These are phyloP conservation scores for Perdita meconis DNA, from an alignment of 2,888 invertebrate species.

Conservation along the genomic window DNA sequence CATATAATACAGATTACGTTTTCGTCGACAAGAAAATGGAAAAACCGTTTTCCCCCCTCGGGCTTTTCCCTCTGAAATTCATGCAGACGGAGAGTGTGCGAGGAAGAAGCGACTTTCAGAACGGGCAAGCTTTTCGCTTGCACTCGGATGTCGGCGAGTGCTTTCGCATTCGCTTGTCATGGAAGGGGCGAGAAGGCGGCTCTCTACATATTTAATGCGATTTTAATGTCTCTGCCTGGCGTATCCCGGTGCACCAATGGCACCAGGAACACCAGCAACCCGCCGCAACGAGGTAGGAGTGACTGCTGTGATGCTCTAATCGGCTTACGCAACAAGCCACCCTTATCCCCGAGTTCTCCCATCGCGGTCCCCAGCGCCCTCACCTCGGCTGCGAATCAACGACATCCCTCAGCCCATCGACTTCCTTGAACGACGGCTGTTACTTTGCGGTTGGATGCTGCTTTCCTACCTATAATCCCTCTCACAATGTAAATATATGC, in stretches of 20 bases:
- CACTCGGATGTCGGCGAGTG: slow-evolving; percentile 66
- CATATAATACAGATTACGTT: background rate
- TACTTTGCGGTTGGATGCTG: slow-evolving; percentile 67
- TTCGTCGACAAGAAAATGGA: background rate
- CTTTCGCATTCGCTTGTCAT: slow-evolving; percentile 67
- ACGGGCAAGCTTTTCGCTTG: slow-evolving; percentile 69
- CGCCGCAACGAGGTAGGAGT: slow-evolving; percentile 62
- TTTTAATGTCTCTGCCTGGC: slow-evolving; percentile 83
- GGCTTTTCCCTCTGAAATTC: slow-evolving; percentile 5
- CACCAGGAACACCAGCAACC: slow-evolving; percentile 36
- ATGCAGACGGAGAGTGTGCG: background rate
- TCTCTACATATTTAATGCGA: slow-evolving; percentile 83
- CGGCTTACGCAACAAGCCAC: slow-evolving; percentile 82
- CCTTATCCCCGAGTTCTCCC: slow-evolving; percentile 74
- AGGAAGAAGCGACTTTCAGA: slow-evolving; percentile 44
- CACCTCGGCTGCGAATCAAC: slow-evolving; percentile 30
- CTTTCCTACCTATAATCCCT: slow-evolving; percentile 15
- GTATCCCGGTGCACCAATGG: slow-evolving; percentile 56
- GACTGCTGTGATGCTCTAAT: slow-evolving; percentile 82
- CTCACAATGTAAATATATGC: slow-evolving; percentile 10
- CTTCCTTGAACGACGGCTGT: slow-evolving; percentile 55
- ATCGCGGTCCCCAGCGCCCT: slow-evolving; percentile 53
- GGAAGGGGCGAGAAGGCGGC: slow-evolving; percentile 59
- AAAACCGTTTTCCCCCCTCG: background rate
- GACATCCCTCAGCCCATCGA: slow-evolving; percentile 10